These are phyloP conservation scores for Phyllotreta striolata DNA, from an alignment of 2,888 invertebrate species.

Conservation along the genomic window DNA sequence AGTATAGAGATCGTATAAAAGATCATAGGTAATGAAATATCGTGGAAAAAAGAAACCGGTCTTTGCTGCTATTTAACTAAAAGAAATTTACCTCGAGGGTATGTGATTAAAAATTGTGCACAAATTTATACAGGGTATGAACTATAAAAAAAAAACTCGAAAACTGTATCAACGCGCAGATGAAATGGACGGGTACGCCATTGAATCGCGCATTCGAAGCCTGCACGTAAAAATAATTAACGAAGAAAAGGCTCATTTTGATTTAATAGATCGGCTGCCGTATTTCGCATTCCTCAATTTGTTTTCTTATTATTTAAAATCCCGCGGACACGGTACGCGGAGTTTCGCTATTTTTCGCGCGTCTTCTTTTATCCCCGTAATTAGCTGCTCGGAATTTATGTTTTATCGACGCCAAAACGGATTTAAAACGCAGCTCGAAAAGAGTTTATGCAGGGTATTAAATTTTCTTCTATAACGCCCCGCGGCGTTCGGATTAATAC, in stretches of 20 bases:
- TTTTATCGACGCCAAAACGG: slow-evolving; percentile 44
- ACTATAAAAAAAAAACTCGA: too few relatives aligned
- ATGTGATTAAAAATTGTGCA: too few relatives aligned
- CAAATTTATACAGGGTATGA: too few relatives aligned
- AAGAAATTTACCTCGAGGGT: too few relatives aligned
- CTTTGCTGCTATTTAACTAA: slow-evolving; percentile 1
- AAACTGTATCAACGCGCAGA: slow-evolving; percentile 13
- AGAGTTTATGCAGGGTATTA: too few relatives aligned
- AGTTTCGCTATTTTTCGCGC: slow-evolving; percentile 20
- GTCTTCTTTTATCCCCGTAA: slow-evolving; percentile 41
- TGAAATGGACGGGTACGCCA: slow-evolving; percentile 18
- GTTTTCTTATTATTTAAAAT: slow-evolving; percentile 34
- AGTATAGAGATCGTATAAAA: too few relatives aligned
- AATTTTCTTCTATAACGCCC: too few relatives aligned
- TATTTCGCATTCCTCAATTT: slow-evolving; percentile 37
- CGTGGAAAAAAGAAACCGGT: neutral
- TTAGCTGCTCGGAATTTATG: slow-evolving; percentile 47
- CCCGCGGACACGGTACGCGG: slow-evolving; percentile 12
- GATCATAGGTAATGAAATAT: neutral
- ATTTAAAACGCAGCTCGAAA: slow-evolving; percentile 40
- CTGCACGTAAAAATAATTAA: slow-evolving; percentile 41
- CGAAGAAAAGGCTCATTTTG: slow-evolving; percentile 42
- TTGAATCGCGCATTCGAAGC: slow-evolving; percentile 31
- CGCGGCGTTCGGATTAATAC: too few relatives aligned
- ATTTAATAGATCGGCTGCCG: slow-evolving; percentile 41